These are phyloP conservation scores for Trissolcus basalis DNA, from an alignment of 1,140 invertebrate genomes.

Conservation along the genomic window DNA sequence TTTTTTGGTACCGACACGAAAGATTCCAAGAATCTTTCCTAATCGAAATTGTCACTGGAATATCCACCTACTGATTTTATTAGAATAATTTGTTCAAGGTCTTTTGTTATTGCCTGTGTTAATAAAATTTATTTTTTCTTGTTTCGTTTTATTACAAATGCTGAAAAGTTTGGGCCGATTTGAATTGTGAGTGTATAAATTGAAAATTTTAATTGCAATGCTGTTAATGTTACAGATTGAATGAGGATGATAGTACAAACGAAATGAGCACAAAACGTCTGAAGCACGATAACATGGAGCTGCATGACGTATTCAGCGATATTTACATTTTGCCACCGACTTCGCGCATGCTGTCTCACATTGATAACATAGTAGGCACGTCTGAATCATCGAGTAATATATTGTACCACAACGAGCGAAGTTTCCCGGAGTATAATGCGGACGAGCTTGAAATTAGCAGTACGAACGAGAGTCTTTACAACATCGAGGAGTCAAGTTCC, in stretches of 20 bases:
- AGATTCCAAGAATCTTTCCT: too few species aligned
- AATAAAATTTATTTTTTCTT: too few species aligned
- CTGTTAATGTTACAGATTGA: constrained; percentile 57
- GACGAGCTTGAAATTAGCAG: constrained; percentile 34
- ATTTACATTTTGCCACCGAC: constrained; percentile 83
- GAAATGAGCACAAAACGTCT: constrained; percentile 65
- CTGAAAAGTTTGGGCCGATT: too few species aligned
- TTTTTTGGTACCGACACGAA: too few species aligned
- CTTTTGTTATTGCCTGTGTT: too few species aligned
- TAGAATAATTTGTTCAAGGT: too few species aligned
- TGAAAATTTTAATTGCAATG: neutral
- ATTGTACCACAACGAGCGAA: constrained; percentile 55
- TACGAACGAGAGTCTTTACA: constrained; percentile 55
- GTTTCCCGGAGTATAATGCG: constrained; percentile 37
- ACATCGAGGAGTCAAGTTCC: constrained; percentile 57
- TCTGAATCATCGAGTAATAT: constrained; percentile 50
- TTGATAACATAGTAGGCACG: constrained; percentile 75
- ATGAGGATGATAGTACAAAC: constrained; percentile 69
- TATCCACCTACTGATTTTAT: too few species aligned
- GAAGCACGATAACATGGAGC: constrained; percentile 71
- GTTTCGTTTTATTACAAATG: too few species aligned
- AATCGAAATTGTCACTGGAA: too few species aligned
- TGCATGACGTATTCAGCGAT: constrained; percentile 77
- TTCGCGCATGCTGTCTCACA: constrained; percentile 81
- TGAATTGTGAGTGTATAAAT: too few species aligned